These are phyloP conservation scores for Endotricha flammealis DNA, from an alignment of 2,888 invertebrate genomes.

Conservation along the genomic window DNA sequence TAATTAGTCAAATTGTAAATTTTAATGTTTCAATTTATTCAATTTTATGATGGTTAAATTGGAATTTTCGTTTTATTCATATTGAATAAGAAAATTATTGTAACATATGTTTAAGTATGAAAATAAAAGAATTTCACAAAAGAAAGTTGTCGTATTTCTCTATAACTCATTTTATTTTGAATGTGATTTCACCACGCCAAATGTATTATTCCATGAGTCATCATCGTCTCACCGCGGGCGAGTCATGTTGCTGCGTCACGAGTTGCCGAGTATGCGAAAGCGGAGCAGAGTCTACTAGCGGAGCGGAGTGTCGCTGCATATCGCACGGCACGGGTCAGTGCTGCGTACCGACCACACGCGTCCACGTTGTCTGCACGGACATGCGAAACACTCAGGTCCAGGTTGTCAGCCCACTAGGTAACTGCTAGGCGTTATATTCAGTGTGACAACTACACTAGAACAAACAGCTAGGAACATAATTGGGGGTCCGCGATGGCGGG, in stretches of 20 bases:
- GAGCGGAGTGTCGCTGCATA: constrained; percentile 30
- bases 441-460: no score
- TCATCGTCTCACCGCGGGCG: constrained; percentile 53
- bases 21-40: constrained; percentile 60
- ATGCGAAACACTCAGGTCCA: constrained; percentile 46
- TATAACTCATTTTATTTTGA: constrained; percentile 38
- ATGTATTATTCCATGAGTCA: constrained; percentile 77
- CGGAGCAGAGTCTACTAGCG: constrained; percentile 23
- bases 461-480: constrained; percentile 30
- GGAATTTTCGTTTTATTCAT: constrained; percentile 71
- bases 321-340: constrained; percentile 32
- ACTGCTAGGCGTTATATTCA: constrained; percentile 50
- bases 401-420: constrained; percentile 76
- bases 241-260: constrained; percentile 40
- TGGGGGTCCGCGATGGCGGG: constrained; percentile 45
- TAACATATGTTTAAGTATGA: constrained; percentile 76
- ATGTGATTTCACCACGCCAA: constrained; percentile 64
- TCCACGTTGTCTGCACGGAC: no score
- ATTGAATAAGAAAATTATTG: constrained; percentile 74
- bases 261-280: constrained; percentile 35
- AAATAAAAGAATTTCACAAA: constrained; percentile 59
- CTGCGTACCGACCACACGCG: constrained; percentile 35
- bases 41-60: constrained; percentile 57
- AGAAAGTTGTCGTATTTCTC: constrained; percentile 42
- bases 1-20: constrained; percentile 22